A percentile compares a stretch with the other conserved stretches of the same genome.
Evolutionary conservation across 1,140 invertebrate genomes (phyloP).

Genomic region (Bombus vancouverensis): DNA sequence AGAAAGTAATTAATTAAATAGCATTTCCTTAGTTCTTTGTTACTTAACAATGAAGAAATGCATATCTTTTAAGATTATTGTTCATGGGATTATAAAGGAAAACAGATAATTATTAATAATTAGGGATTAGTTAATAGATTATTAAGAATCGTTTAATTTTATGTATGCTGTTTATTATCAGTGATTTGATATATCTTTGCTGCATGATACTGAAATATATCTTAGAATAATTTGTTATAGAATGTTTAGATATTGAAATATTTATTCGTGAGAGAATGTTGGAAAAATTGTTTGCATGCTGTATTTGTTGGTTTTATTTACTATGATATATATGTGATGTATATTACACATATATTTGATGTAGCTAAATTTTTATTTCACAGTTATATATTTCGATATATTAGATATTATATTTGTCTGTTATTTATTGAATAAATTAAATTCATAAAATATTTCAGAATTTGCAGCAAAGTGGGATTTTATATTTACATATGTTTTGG

Average conservation of each 20-base stretch:
- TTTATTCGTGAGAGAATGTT: conserved; percentile 34
- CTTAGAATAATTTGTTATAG: conserved; percentile 34
- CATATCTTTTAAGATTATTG: conserved; percentile 69
- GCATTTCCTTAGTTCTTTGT: conserved; percentile 52
- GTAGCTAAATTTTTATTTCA: conserved; percentile 32
- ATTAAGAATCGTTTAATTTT: conserved; percentile 56
- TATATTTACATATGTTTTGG: conserved; percentile 41
- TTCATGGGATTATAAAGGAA: conserved; percentile 60
- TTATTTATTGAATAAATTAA: conserved; percentile 31
- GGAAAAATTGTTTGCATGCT: conserved; percentile 28
- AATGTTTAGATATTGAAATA: conserved; percentile 30
- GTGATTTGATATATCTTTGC: conserved; percentile 61
- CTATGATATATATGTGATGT: neutral
- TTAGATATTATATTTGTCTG: conserved; percentile 23
- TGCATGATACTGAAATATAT: conserved; percentile 62
- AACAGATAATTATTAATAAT: conserved; percentile 61
- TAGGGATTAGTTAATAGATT: conserved; percentile 61
- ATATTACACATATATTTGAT: conserved; percentile 14
- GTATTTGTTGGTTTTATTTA: conserved; percentile 38
- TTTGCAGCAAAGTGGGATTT: conserved; percentile 56
- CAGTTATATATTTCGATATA: conserved; percentile 27
- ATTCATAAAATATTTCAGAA: conserved; percentile 52
- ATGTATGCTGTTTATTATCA: conserved; percentile 41
- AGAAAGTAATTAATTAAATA: conserved; percentile 32
- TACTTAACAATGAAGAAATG: conserved; percentile 64